phyloP scores from a whole-genome alignment of 2,888 invertebrate species.

The Lasiommata megera region DNA sequence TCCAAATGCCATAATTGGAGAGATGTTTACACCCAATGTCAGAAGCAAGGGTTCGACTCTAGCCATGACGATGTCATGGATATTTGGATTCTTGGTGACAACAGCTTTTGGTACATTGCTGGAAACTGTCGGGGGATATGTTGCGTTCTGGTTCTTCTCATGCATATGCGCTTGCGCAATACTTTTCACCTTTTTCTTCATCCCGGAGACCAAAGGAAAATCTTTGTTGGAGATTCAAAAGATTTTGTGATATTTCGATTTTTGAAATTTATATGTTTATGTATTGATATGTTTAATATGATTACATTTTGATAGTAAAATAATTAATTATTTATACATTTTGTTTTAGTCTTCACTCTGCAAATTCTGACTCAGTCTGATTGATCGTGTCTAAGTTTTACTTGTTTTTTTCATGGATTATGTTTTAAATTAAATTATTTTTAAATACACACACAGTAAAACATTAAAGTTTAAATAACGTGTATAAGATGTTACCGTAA shows the following conservation, averaged over 20 bases:
- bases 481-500: too few species aligned
- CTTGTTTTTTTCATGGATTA: too few species aligned
- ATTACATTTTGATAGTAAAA: too few species aligned
- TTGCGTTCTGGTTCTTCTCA: slow-evolving; percentile 85
- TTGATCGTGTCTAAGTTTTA: too few species aligned
- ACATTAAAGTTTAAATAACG: too few species aligned
- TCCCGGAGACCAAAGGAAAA: slow-evolving; percentile 91
- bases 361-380: too few species aligned
- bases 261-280: too few species aligned
- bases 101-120: slow-evolving; percentile 33
- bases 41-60: slow-evolving; percentile 37
- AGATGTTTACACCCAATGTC: slow-evolving; percentile 37
- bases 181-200: slow-evolving; percentile 83
- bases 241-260: slow-evolving; percentile 50
- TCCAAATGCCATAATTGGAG: slow-evolving; percentile 34
- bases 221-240: slow-evolving; percentile 87
- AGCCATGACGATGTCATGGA: slow-evolving; percentile 28
- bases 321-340: too few species aligned
- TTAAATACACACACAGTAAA: too few species aligned
- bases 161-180: slow-evolving; percentile 60
- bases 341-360: too few species aligned
- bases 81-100: slow-evolving; percentile 32
- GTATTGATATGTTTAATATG: too few species aligned
- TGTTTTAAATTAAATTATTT: too few species aligned
- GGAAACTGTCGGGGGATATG: slow-evolving; percentile 75